phyloP scores from a whole-genome alignment of 1,140 invertebrate species.

The Brachionus rotundiformis region DNA sequence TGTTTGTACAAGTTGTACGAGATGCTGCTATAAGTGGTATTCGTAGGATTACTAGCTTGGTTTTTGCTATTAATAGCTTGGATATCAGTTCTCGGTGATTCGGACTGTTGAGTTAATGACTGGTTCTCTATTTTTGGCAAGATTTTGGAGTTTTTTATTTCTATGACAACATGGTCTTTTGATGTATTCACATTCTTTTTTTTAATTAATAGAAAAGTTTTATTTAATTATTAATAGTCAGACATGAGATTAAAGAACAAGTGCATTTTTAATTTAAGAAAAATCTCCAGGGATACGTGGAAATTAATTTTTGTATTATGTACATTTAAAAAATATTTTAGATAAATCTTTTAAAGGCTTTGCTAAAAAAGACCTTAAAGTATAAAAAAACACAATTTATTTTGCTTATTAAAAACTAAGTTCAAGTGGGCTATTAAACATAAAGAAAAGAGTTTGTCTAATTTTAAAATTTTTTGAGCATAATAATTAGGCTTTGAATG shows the following conservation, averaged over 20 bases:
- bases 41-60: not conserved
- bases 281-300: too few species aligned
- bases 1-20: conserved; percentile 31
- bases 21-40: not conserved
- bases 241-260: too few species aligned
- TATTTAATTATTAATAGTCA: not conserved
- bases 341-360: too few species aligned
- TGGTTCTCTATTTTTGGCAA: conserved; percentile 39
- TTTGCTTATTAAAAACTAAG: not conserved
- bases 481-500: not conserved
- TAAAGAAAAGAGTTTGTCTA: not conserved
- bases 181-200: conserved; percentile 11
- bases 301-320: too few species aligned
- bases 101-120: not conserved
- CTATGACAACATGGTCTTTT: conserved; percentile 27
- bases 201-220: not conserved
- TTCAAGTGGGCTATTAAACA: not conserved
- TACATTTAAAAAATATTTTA: too few species aligned
- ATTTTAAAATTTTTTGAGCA: not conserved
- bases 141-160: conserved; percentile 27
- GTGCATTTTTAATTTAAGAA: too few species aligned
- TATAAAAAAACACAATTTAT: too few species aligned
- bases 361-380: too few species aligned
- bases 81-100: not conserved
- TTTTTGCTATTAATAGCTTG: not conserved